Conservation (phyloP, 2,888 invertebrate species). For the Heliconius erato region DNA sequence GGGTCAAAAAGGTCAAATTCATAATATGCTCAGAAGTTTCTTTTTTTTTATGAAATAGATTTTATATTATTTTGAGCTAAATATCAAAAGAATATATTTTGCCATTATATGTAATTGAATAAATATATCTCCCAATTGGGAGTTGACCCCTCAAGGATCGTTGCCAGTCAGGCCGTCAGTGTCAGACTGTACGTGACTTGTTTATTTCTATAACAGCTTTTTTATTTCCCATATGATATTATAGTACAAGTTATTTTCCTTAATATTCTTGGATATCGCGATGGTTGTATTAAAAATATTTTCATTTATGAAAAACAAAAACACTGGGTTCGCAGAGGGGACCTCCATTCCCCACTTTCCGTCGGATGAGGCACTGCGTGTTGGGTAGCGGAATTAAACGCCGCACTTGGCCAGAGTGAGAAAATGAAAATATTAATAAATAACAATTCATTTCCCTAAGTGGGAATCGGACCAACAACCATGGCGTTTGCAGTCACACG, state of each 20-base stretch:
- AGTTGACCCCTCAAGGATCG: conserved; percentile 1
- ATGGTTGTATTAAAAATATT: neutral
- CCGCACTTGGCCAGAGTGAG: too few relatives aligned
- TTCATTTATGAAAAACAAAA: too few relatives aligned
- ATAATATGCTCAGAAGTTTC: neutral
- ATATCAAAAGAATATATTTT: neutral
- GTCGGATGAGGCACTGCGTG: too few relatives aligned
- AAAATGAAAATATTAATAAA: too few relatives aligned
- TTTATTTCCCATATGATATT: neutral
- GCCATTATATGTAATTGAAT: neutral
- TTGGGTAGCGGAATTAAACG: too few relatives aligned
- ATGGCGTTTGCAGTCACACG: too few relatives aligned
- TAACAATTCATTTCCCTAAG: too few relatives aligned
- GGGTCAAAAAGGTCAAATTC: neutral
- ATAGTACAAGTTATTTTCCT: neutral
- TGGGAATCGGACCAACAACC: too few relatives aligned
- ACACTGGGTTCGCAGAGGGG: too few relatives aligned
- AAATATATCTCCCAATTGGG: neutral
- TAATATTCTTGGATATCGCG: neutral
- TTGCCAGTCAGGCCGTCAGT: neutral
- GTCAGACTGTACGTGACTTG: conserved; percentile 3
- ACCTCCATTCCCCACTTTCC: too few relatives aligned
- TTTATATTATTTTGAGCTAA: neutral
- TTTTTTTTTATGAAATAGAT: accelerated
- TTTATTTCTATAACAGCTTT: neutral